Evolutionary conservation across 2,797 vertebrate genomes (phyloP).

Genomic region (Melopsittacus undulatus): DNA sequence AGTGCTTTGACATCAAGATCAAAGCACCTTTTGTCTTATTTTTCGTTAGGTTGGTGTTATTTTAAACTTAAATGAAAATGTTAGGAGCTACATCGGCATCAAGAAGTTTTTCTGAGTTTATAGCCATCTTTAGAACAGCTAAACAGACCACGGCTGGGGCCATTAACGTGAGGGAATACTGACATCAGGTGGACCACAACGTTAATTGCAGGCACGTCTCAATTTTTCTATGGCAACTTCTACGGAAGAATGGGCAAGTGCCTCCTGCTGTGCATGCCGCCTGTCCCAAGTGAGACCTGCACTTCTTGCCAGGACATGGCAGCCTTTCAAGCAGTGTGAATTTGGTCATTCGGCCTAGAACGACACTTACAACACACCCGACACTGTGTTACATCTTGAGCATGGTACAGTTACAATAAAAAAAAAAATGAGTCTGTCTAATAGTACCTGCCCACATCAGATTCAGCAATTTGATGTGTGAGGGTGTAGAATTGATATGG

Average conservation of each 20-base stretch:
- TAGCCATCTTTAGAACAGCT: neutral
- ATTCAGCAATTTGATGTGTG: neutral
- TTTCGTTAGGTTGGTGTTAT: neutral
- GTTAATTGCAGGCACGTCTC: neutral
- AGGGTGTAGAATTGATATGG: neutral
- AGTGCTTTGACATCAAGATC: neutral
- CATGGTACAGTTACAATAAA: neutral
- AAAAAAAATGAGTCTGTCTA: neutral
- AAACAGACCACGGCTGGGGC: neutral
- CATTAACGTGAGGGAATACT: neutral
- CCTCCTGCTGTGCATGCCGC: neutral
- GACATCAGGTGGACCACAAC: slow-evolving; percentile 23
- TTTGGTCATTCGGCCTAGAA: neutral
- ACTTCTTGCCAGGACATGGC: neutral
- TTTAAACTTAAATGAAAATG: neutral
- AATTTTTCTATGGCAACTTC: rapidly evolving
- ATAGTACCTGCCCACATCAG: neutral
- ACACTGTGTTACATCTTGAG: neutral
- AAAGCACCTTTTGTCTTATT: neutral
- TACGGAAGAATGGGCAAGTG: neutral
- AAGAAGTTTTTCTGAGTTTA: neutral
- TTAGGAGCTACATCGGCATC: rapidly evolving
- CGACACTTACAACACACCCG: too few species aligned
- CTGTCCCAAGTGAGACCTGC: rapidly evolving
- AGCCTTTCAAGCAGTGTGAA: neutral